Evolutionary conservation across 2,888 invertebrate genomes (phyloP), one percentile per base, ranked within the genome.

Genomic region (Lacanobia oleracea): DNA sequence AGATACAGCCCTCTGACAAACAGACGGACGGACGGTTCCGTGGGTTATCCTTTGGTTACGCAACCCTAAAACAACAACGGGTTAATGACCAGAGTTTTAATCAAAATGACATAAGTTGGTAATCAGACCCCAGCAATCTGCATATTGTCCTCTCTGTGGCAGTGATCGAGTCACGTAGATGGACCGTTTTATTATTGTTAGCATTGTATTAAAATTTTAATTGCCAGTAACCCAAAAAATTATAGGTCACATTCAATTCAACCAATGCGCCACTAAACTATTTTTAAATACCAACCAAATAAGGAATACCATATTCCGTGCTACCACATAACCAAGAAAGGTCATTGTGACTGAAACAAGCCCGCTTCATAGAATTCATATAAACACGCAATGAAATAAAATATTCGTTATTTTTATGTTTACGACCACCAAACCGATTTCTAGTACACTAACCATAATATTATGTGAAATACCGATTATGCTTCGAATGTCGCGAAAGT

Each of bases 381-480:
- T 23, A 27, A 62, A 37, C 76, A 81, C 72, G 74, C 72, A 43
- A 77, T 70, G 7, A 67, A 73, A 60, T 60, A 57, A 68, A 71
- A 10, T 53, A 48, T 65, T 45, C 23, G 37, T 53, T 67, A 43
- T 45, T 48, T 66, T 65, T 71, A 51, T 63, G 37, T 72, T 61
- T 59, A 67, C 57, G 57, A 33, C 51, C n/a, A 40, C 57, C 50
- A 50, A 43, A 63, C 53, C 59, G 53, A 61, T 56, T 74, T 69
- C 40, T 73, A 67, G 67, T 67, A 48, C 23, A 18, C 23, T 12
- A 60, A 64, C 54, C 68, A 81, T 67, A 86, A 74, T 78, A 76
- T 81, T 86, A 74, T 72, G 67, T 69, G 50, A 74, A 81, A 66
- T 57, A 66, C 57, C 50, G 57, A 48, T 40, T 27, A n/a, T 48